Percentiles rank a stretch among this genome's conserved stretches.
Evolutionary conservation across 2,888 invertebrate species (phyloP).

Genomic region (Phortica magna): DNA sequence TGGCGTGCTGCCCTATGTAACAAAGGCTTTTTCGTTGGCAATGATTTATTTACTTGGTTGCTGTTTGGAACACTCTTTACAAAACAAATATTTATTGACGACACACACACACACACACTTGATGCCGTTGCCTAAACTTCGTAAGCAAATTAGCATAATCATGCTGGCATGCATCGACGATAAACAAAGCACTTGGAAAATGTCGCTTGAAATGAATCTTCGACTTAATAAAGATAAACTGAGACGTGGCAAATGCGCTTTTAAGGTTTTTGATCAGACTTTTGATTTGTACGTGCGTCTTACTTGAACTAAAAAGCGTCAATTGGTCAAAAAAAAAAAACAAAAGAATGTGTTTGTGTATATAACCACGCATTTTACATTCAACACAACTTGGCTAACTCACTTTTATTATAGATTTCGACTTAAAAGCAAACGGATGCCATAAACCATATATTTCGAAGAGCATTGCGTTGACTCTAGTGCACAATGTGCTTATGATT

Average conservation of each 20-base stretch:
- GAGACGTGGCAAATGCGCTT: too few relatives aligned
- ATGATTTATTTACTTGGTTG: too few relatives aligned
- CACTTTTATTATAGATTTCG: conserved; percentile 34
- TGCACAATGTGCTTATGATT: not conserved
- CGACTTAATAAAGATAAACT: too few relatives aligned
- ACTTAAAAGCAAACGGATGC: conserved; percentile 52
- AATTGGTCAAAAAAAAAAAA: conserved; percentile 5
- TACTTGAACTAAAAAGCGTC: conserved; percentile 8
- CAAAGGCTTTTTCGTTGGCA: too few relatives aligned
- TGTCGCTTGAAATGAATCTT: too few relatives aligned
- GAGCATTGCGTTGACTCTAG: conserved; percentile 32
- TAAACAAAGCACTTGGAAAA: too few relatives aligned
- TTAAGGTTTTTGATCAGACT: too few relatives aligned
- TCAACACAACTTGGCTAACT: conserved; percentile 46
- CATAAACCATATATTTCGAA: conserved; percentile 53
- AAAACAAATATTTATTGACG: conserved; percentile 17
- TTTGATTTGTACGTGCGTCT: too few relatives aligned
- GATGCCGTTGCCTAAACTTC: conserved; percentile 22
- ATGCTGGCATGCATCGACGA: not conserved
- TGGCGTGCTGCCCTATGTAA: conserved; percentile 28
- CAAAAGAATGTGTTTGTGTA: not conserved
- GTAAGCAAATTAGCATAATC: not conserved
- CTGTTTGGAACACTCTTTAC: too few relatives aligned
- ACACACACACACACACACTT: conserved; percentile 53
- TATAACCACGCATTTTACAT: conserved; percentile 36